These are phyloP conservation scores for Aphaenogaster floridana DNA, from an alignment of 1,140 invertebrate species.

Conservation along the genomic window DNA sequence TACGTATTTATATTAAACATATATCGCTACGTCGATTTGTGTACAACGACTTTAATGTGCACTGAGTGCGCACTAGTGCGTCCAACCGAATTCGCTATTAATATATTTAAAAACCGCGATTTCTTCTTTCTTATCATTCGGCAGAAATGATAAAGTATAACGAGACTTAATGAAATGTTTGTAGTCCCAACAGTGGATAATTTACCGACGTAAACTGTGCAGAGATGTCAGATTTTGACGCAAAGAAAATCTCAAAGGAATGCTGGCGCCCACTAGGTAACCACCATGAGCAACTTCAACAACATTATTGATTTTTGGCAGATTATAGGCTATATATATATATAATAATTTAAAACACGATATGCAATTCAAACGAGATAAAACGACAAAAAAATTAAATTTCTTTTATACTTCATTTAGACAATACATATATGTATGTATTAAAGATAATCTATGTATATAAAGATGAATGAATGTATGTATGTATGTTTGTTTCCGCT, in stretches of 20 bases:
- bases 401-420: background rate
- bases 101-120: background rate
- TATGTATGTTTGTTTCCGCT: too few relatives aligned
- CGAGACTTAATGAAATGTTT: constrained; percentile 7
- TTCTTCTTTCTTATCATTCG: constrained; percentile 25
- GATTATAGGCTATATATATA: background rate
- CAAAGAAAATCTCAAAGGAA: constrained; percentile 66
- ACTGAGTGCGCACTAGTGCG: too few relatives aligned
- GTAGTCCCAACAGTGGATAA: constrained; percentile 67
- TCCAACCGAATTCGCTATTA: too few relatives aligned
- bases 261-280: constrained; percentile 74
- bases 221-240: constrained; percentile 25
- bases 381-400: background rate
- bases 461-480: too few relatives aligned
- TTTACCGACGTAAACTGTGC: constrained; percentile 71
- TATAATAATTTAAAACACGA: constrained; percentile 33
- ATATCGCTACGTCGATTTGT: too few relatives aligned
- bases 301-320: constrained; percentile 73
- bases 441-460: background rate
- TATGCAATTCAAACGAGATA: background rate
- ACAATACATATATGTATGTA: background rate
- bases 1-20: too few relatives aligned
- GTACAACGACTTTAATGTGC: too few relatives aligned
- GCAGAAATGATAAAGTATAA: constrained; percentile 36
- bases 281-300: constrained; percentile 50